phyloP scores from a whole-genome alignment of 2,113 vertebrate species.

The Todiramphus chloris region DNA sequence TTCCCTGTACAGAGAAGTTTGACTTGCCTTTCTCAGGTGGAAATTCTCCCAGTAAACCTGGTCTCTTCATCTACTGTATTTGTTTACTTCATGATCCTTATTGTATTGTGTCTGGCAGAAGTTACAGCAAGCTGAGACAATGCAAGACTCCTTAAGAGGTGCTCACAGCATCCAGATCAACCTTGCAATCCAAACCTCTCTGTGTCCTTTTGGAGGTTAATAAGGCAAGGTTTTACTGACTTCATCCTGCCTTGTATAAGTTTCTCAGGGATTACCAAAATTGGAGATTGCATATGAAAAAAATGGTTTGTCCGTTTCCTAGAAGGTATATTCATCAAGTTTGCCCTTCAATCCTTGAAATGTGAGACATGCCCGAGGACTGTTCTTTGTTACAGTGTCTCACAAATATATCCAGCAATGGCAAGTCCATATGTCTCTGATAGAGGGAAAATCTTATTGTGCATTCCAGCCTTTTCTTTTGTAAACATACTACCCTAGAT shows the following conservation, averaged over 20 bases:
- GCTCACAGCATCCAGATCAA: slow-evolving; percentile 37
- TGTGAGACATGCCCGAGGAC: slow-evolving; percentile 58
- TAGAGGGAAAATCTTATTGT: slow-evolving; percentile 70
- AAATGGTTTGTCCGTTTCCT: slow-evolving; percentile 56
- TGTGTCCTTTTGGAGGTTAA: slow-evolving; percentile 59
- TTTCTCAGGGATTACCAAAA: slow-evolving; percentile 61
- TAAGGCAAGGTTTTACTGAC: slow-evolving; percentile 65
- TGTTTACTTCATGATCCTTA: background rate
- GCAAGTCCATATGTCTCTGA: slow-evolving; percentile 69
- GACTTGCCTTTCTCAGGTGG: background rate
- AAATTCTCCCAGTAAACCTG: background rate
- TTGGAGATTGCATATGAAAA: slow-evolving; percentile 54
- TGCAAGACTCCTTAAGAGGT: slow-evolving; percentile 20
- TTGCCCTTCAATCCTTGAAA: slow-evolving; percentile 65
- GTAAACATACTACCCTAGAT: slow-evolving; percentile 69
- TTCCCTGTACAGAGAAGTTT: background rate
- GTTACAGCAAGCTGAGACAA: background rate
- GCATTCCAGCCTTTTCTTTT: slow-evolving; percentile 70
- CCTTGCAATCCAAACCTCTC: slow-evolving; percentile 8
- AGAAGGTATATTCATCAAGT: slow-evolving; percentile 54
- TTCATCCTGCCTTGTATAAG: slow-evolving; percentile 45
- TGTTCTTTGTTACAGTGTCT: slow-evolving; percentile 62
- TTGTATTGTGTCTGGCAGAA: background rate
- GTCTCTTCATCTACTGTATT: background rate
- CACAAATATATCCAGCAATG: slow-evolving; percentile 66